Base-by-base conservation (phyloP, 2,113 vertebrate species). In the Nestor notabilis region DNA sequence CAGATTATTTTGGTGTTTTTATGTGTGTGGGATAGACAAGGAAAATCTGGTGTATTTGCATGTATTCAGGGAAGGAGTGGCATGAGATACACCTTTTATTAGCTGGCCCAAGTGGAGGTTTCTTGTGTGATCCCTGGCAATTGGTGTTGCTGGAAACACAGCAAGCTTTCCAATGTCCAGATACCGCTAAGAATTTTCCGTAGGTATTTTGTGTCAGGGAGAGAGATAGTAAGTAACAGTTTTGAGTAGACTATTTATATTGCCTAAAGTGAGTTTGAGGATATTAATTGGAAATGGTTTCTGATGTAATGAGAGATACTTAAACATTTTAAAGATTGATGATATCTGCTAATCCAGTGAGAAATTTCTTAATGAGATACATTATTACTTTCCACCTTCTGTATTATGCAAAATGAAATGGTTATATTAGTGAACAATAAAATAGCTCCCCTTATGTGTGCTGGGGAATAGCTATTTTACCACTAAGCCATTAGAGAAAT, bases 351-450 rank as follows among this genome's bases (percentile, higher is more conserved):
- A 95, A 69, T 81, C 70, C 83, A 89, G 12, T 72, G 87, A 91
- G 80, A 96, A 94, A 71, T 87, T 89, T 94, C 90, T 81, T 97
- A 96, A 95, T 97, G 90, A 96, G 93, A 77, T 85, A 65, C 1
- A 7, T 93, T 95, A 79, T 92, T 95, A 50, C 44, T 89, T 95
- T 92, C 47, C 87, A 46, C 43, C 77, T 92, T 65, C 44, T 83
- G 86, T 87, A 53, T 85, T 95, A 83, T 87, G 37, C 65, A 93
- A 94, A 97, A 95, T 96, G 29, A 89, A 96, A 85, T 95, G 92
- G 58, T 83, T 95, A 88, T 96, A 95, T 93, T 97, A 88, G 43
- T 75, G 63, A 97, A 52, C 52, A 81, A 43, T 87, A 85, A 55
- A 87, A 44, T 86, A 85, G 78, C 49, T 83, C 82, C 96, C 89